A percentile compares a stretch with the other conserved stretches of the same genome.
These are phyloP conservation scores for Gymnosoma rotundatum DNA, from an alignment of 2,888 invertebrate genomes.

Conservation along the genomic window DNA sequence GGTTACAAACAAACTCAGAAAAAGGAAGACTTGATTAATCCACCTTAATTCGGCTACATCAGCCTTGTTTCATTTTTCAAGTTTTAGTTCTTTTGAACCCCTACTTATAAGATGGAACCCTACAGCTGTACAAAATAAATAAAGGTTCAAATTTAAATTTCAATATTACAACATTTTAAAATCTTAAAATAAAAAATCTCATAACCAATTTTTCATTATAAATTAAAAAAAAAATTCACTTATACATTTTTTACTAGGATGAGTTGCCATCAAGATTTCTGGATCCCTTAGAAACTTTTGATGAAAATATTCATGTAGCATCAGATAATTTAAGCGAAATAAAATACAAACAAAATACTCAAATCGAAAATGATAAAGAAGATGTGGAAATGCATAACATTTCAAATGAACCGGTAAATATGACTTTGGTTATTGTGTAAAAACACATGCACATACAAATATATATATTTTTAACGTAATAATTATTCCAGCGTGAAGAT, in stretches of 20 bases:
- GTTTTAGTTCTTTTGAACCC: too few species aligned
- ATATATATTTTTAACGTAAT: not conserved
- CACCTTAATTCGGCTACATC: too few species aligned
- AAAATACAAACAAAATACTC: not conserved
- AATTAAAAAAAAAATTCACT: not conserved
- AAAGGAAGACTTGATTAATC: too few species aligned
- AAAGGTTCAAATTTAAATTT: too few species aligned
- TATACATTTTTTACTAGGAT: slow-evolving; percentile 22
- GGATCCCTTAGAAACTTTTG: slow-evolving; percentile 57
- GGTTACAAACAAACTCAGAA: too few species aligned
- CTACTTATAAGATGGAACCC: too few species aligned
- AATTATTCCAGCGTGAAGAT: slow-evolving; percentile 36
- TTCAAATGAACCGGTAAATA: slow-evolving; percentile 49
- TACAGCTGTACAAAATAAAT: too few species aligned
- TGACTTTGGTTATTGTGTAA: not conserved
- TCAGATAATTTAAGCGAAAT: not conserved
- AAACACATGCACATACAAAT: too few species aligned
- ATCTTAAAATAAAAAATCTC: too few species aligned
- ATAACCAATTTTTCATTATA: too few species aligned
- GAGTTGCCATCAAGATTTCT: slow-evolving; percentile 3
- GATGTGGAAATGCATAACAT: slow-evolving; percentile 46
- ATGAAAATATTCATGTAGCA: slow-evolving; percentile 1
- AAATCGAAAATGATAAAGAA: not conserved
- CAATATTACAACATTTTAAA: too few species aligned
- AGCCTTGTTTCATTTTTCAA: too few species aligned